A percentile compares a stretch with the other conserved stretches of the same genome.
These are phyloP conservation scores for Columbina picui DNA, from an alignment of 2,113 vertebrate genomes.

Conservation along the genomic window DNA sequence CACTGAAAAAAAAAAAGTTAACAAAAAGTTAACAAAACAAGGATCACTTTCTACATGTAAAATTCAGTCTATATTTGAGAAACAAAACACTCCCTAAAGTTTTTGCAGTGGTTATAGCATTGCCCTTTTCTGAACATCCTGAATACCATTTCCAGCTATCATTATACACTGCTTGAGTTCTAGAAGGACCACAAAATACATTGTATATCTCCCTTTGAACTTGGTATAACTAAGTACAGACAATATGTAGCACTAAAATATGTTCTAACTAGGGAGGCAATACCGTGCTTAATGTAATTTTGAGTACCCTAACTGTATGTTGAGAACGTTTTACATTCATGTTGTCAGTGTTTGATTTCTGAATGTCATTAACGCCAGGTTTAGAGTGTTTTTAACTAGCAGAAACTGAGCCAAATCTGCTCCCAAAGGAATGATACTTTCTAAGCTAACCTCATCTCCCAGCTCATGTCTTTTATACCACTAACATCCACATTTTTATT, in stretches of 20 bases:
- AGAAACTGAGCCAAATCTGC: background rate
- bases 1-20: background rate
- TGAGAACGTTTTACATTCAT: background rate
- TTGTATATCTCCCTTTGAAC: background rate
- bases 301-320: background rate
- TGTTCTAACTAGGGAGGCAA: background rate
- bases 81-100: background rate
- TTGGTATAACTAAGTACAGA: background rate
- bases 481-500: background rate
- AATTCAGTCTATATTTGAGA: background rate
- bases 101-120: background rate
- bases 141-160: background rate
- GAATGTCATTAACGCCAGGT: background rate
- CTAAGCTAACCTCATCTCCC: background rate
- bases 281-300: background rate
- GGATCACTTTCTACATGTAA: background rate
- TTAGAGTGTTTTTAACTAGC: background rate
- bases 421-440: background rate
- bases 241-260: background rate
- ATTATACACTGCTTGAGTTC: background rate
- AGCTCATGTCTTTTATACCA: background rate
- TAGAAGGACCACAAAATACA: background rate
- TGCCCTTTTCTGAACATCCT: background rate
- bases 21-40: background rate
- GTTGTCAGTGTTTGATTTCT: background rate